phyloP scores from a whole-genome alignment of 2,888 invertebrate genomes.

The Pelosia muscerda region DNA sequence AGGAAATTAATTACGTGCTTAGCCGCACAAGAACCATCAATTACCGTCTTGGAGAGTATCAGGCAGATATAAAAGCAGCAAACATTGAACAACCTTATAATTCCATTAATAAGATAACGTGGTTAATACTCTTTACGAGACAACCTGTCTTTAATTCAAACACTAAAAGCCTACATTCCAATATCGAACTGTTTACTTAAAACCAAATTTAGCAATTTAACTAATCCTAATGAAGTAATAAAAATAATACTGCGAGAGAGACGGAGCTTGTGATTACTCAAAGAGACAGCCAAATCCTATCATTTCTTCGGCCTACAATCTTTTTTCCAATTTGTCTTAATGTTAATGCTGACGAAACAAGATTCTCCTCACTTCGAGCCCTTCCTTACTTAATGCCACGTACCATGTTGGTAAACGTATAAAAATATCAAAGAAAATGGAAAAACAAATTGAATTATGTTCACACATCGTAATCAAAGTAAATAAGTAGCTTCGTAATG shows the following conservation, averaged over 20 bases:
- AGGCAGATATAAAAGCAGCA: too few relatives aligned
- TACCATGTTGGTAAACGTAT: slow-evolving; percentile 42
- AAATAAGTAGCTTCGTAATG: slow-evolving; percentile 14
- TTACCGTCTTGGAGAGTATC: too few relatives aligned
- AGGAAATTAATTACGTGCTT: too few relatives aligned
- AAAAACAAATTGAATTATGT: slow-evolving; percentile 41
- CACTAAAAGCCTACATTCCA: slow-evolving; percentile 8
- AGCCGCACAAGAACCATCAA: too few relatives aligned
- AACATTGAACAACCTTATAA: neutral
- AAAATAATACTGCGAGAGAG: slow-evolving; percentile 64
- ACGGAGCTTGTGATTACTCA: slow-evolving; percentile 73
- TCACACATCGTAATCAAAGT: slow-evolving; percentile 42
- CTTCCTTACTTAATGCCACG: slow-evolving; percentile 47
- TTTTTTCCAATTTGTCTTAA: slow-evolving; percentile 73
- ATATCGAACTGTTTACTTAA: slow-evolving; percentile 38
- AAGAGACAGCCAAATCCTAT: slow-evolving; percentile 71
- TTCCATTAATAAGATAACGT: neutral
- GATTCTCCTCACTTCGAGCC: slow-evolving; percentile 45
- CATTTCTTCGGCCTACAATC: slow-evolving; percentile 67
- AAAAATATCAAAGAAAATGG: slow-evolving; percentile 48
- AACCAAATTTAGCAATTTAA: slow-evolving; percentile 44
- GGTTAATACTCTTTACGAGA: neutral
- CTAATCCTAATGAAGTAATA: slow-evolving; percentile 70
- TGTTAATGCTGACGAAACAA: slow-evolving; percentile 56
- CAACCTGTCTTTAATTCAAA: neutral